A percentile compares a stretch with the other conserved stretches of the same genome.
Conservation (phyloP, 2,797 vertebrate genomes). For the Nyctalus aviator region DNA sequence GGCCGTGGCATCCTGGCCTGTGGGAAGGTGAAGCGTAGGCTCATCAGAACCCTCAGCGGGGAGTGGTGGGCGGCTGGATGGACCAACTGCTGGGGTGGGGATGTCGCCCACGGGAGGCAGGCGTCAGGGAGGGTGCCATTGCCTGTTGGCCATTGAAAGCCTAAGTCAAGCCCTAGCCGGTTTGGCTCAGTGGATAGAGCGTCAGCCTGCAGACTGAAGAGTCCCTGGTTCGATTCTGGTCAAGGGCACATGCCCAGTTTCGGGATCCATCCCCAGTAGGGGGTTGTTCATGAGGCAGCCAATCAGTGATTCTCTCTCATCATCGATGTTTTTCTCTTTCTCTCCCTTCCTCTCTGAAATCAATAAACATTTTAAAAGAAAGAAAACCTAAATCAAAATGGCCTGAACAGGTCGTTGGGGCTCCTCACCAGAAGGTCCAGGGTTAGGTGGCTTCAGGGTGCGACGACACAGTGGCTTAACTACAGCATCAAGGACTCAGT, state of each 20-base stretch:
- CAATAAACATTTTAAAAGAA: too few species aligned
- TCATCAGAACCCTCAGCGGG: background rate
- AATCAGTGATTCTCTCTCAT: too few species aligned
- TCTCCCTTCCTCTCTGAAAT: too few species aligned
- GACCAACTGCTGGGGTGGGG: background rate
- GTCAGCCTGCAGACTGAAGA: too few species aligned
- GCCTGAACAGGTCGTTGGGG: background rate
- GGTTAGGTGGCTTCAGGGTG: background rate
- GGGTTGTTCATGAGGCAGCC: too few species aligned
- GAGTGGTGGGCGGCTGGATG: background rate
- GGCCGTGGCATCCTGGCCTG: background rate
- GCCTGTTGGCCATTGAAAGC: background rate
- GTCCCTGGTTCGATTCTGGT: too few species aligned
- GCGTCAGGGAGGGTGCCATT: background rate
- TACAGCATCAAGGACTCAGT: background rate
- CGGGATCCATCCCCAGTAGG: too few species aligned
- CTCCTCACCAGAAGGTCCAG: background rate
- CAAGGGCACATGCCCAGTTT: too few species aligned
- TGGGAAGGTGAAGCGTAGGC: background rate
- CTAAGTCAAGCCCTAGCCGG: background rate
- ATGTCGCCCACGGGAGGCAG: background rate
- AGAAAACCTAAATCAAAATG: slow-evolving; percentile 15
- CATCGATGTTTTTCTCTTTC: too few species aligned
- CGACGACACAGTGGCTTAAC: background rate
- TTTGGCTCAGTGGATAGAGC: too few species aligned